A percentile compares a stretch with the other conserved stretches of the same genome.
Conservation (phyloP, 2,888 invertebrate species). For the Leptopilina myrica region DNA sequence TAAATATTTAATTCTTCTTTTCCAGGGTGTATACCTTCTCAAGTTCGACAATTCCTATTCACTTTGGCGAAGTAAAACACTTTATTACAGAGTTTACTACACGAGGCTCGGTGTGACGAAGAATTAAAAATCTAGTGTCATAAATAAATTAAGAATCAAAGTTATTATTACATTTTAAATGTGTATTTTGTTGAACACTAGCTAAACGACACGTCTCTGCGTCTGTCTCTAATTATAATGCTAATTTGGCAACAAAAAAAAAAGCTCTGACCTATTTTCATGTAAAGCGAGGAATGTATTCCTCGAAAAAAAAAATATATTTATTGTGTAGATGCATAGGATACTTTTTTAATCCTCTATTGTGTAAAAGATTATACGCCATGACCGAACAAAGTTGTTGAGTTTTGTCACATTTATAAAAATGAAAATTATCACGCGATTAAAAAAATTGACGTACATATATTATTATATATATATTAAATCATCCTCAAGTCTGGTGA, state of each 20-base stretch:
- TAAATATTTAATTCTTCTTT: constrained; percentile 24
- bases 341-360: constrained; percentile 10
- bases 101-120: constrained; percentile 80
- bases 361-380: constrained; percentile 5
- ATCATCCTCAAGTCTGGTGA: not conserved
- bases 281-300: constrained; percentile 49
- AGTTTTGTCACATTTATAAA: constrained; percentile 25
- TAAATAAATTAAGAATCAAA: constrained; percentile 42
- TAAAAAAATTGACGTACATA: constrained; percentile 3
- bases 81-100: constrained; percentile 99
- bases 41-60: constrained; percentile 99
- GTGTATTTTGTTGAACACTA: constrained; percentile 64
- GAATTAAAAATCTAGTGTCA: constrained; percentile 45
- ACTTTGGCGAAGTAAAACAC: constrained; percentile 98
- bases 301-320: constrained; percentile 59
- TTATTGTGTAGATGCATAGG: constrained; percentile 42
- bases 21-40: constrained; percentile 95
- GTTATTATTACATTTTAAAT: constrained; percentile 52
- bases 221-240: constrained; percentile 57
- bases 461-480: no score
- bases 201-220: constrained; percentile 60
- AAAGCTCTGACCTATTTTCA: constrained; percentile 61
- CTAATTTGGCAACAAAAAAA: constrained; percentile 68
- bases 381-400: constrained; percentile 31
- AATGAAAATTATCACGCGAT: not conserved